Evolutionary conservation across 2,797 vertebrate genomes (phyloP), one percentile per base, ranked within the genome.

Genomic region (Chelon auratus): DNA sequence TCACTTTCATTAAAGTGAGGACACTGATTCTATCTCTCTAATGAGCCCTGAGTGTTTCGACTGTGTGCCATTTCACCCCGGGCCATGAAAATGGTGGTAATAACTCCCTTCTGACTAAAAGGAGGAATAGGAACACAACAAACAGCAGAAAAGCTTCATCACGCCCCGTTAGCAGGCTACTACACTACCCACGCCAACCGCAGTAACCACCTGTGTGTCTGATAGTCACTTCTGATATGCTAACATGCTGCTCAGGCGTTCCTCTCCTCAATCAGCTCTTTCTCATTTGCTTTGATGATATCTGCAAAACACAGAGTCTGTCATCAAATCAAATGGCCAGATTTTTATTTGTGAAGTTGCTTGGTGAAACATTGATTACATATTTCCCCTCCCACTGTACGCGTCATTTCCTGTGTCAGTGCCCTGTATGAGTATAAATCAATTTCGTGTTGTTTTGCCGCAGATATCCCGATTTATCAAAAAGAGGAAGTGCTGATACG

Each of bases 1-100:
- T 87, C n/a, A 62, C 80, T 90, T 80, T 90, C 77, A 89, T 88
- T 83, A 90, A 91, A 91, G 80, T 72, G 66, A 88, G 83, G 87
- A 91, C 89, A 92, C 78, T 82, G 92, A 93, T 93, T 90, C 70
- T 91, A 93, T 94, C 92, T 92, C 53, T 89, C 75, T 94, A 93
- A 94, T 94, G 90, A 92, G 88, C 78, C 80, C 81, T 81, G 77
- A 85, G 75, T 84, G 81, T 78, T 93, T 87, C 63, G 43, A 88
- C 75, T 82, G 75, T 72, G 75, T 87, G 92, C 91, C 90, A 92
- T 90, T 88, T 90, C 52, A 77, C 92, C 87, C 74, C 36, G 0
- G 87, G 92, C 89, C 26, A 64, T 5, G 14, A 79, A 86, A 85
- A 86, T 57, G 66, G 73, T 73, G 83, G 70, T 82, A 89, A 84